Percentiles rank a stretch among this genome's conserved stretches.
Evolutionary conservation across 2,113 vertebrate genomes (phyloP).

Genomic region (Micronycteris hirsuta): DNA sequence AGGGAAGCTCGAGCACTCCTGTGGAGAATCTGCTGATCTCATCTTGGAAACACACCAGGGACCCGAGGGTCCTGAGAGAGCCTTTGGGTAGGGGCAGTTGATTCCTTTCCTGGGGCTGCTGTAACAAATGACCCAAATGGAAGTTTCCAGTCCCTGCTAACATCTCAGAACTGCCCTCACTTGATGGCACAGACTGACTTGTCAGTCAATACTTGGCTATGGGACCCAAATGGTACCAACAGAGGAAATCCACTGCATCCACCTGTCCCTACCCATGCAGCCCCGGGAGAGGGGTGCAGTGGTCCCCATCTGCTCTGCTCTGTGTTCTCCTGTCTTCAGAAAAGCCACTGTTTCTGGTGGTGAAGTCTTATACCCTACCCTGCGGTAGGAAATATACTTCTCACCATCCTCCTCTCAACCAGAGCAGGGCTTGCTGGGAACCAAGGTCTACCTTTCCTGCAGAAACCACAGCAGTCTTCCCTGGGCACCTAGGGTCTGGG

Average conservation of each 20-base stretch:
- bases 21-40: not conserved
- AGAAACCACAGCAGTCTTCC: not conserved
- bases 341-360: not conserved
- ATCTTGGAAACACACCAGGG: not conserved
- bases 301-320: not conserved
- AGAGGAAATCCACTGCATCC: not conserved
- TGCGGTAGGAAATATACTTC: not conserved
- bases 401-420: not conserved
- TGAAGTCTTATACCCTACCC: accelerated
- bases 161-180: not conserved
- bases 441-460: not conserved
- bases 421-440: not conserved
- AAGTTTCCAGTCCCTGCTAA: not conserved
- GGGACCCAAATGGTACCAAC: not conserved
- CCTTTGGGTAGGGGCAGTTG: not conserved
- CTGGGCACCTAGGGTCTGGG: not conserved
- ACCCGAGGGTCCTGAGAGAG: not conserved
- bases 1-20: not conserved
- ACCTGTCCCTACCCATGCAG: not conserved
- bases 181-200: not conserved
- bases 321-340: not conserved
- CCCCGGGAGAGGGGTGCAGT: not conserved
- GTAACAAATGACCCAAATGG: not conserved
- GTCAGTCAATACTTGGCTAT: too few species aligned
- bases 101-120: not conserved